Percentiles rank a stretch among this genome's conserved stretches.
Evolutionary conservation across 2,888 invertebrate genomes (phyloP).

Genomic region (Nemurella pictetii): DNA sequence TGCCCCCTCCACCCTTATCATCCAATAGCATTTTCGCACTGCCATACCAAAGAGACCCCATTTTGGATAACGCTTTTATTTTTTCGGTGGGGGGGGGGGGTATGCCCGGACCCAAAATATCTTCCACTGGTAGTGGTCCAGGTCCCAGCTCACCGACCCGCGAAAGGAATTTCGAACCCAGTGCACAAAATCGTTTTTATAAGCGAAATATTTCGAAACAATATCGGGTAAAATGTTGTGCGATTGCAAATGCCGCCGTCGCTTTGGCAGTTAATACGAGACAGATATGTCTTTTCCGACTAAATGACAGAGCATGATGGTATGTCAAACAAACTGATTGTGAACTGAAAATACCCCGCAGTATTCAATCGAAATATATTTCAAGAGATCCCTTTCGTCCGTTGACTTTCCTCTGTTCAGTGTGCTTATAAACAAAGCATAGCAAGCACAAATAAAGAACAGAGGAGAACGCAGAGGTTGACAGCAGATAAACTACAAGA

Average conservation of each 20-base stretch:
- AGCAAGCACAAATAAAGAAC: constrained; percentile 4
- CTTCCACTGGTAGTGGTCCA: no score
- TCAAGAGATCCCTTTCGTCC: background rate
- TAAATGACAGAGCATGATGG: constrained; percentile 19
- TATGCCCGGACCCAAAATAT: no score
- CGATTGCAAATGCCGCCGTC: background rate
- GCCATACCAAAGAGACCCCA: no score
- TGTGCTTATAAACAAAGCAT: constrained; percentile 7
- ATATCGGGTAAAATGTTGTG: background rate
- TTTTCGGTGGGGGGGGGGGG: no score
- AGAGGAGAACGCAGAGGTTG: constrained; percentile 2
- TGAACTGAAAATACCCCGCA: background rate
- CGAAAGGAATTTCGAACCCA: no score
- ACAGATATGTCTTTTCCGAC: background rate
- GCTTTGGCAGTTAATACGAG: background rate
- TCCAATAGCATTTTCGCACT: no score
- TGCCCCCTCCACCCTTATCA: no score
- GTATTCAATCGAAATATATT: background rate
- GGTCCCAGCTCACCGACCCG: no score
- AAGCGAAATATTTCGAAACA: background rate
- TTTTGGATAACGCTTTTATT: no score
- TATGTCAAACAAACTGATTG: constrained; percentile 19
- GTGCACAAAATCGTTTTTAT: background rate
- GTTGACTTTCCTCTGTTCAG: background rate
- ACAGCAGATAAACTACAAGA: constrained; percentile 27